phyloP scores from a whole-genome alignment of 2,797 vertebrate species.

The Chelon auratus region DNA sequence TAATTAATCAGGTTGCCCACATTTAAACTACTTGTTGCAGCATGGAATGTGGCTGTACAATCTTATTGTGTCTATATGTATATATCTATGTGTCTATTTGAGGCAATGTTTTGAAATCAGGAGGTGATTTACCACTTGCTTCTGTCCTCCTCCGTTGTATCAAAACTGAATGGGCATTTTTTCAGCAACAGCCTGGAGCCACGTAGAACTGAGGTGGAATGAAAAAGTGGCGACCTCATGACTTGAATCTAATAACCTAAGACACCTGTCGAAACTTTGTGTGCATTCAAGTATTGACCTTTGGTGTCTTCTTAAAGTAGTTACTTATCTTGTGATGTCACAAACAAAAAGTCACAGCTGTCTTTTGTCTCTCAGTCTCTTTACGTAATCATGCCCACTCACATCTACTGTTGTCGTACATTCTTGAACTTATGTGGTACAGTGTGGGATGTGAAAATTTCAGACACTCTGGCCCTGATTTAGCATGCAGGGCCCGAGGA shows the following conservation, averaged over 20 bases:
- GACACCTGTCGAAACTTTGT: not conserved
- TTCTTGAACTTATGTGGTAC: slow-evolving; percentile 52
- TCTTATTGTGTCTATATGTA: too few relatives aligned
- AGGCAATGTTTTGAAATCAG: not conserved
- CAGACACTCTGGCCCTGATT: slow-evolving; percentile 54
- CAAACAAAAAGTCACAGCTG: slow-evolving; percentile 15
- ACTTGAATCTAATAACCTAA: not conserved
- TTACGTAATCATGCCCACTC: slow-evolving; percentile 40
- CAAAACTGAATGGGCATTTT: not conserved
- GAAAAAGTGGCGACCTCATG: not conserved
- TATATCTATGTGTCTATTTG: not conserved
- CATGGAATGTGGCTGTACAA: too few relatives aligned
- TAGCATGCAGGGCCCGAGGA: slow-evolving; percentile 67
- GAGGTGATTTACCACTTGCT: not conserved
- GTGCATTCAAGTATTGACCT: not conserved
- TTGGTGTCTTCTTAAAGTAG: not conserved
- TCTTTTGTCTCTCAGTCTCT: slow-evolving; percentile 11
- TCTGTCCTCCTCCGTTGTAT: not conserved
- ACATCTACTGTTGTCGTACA: slow-evolving; percentile 43
- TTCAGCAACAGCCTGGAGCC: not conserved
- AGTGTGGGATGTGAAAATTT: slow-evolving; percentile 52
- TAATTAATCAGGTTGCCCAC: too few relatives aligned
- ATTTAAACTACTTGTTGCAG: too few relatives aligned
- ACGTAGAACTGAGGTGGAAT: not conserved
- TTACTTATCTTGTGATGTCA: too few relatives aligned